Base-by-base conservation (phyloP, 2,888 invertebrate species). In the Ametastegia equiseti region DNA sequence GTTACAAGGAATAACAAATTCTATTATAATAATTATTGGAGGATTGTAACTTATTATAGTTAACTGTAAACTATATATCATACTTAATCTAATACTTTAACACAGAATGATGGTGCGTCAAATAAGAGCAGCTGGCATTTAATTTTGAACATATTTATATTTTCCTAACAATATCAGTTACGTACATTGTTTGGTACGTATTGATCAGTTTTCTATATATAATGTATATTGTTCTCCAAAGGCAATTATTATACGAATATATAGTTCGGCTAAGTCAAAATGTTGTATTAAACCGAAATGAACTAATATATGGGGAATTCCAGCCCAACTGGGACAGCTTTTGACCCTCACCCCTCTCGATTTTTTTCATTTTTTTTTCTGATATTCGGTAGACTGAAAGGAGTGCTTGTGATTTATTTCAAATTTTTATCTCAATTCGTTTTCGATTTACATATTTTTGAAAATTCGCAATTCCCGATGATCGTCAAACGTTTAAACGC, bases 1-100 rank as follows among this genome's bases (percentile, higher is more conserved):
- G 88, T 90, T 91, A 89, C 89, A 91, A 90, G 89, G 88, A 89
- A 91, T 91, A 91, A 91, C 91, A 91, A 91, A 88, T 88, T 90
- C 85, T 89, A 89, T 88, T 87, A 86, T 88, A 87, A 80, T 84
- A 82, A 63, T 80, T 50, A 80, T 75, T n/a, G 71, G 86, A 85
- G 85, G 86, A 84, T 78, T 85, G 85, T 86, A 87, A 84, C 86
- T 87, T 87, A 88, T 82, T 84, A 67, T 45, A 84, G 84, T 83
- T 87, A 87, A 86, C 82, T 84, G 85, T 87, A 88, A 86, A 87
- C 86, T 87, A 87, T 85, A 85, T 87, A 86, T 84, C 85, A 87
- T 89, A 89, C 60, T 57, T 57, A 78, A 86, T 83, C 84, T 86
- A 87, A 84, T 80, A 84, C 84, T 82, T 87, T 87, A 88, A 88